Conservation (phyloP, 2,797 vertebrate species). For the Phataginus tetradactyla region DNA sequence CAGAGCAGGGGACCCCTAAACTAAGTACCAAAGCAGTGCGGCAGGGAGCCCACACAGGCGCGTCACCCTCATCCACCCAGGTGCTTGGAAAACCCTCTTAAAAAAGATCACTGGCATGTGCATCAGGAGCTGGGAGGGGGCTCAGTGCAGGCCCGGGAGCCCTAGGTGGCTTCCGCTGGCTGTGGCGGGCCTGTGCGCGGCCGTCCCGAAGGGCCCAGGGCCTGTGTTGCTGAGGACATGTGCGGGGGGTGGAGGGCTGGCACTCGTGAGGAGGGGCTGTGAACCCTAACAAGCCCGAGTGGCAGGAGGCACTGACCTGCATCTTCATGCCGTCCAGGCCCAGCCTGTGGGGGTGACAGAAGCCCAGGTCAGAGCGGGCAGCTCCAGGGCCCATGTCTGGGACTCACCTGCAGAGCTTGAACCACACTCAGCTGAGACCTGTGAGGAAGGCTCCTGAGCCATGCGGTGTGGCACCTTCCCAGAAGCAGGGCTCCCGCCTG, state of each 20-base stretch:
- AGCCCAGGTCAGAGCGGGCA: neutral
- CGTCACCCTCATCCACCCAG: fast-evolving
- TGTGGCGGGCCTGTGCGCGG: neutral
- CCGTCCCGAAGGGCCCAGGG: neutral
- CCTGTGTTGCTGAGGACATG: neutral
- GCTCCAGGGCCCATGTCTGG: neutral
- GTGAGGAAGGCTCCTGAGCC: too few relatives aligned
- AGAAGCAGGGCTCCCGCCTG: neutral
- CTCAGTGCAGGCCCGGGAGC: too few relatives aligned
- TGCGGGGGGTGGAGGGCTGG: neutral
- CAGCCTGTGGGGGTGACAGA: conserved; percentile 88
- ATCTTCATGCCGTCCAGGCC: conserved; percentile 98
- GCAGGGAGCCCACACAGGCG: neutral
- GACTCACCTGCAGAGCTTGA: too few relatives aligned
- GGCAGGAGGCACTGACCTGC: conserved; percentile 89
- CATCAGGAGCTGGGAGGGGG: too few relatives aligned
- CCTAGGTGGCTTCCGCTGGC: too few relatives aligned
- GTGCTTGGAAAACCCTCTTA: neutral
- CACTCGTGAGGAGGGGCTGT: neutral
- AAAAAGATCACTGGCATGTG: too few relatives aligned
- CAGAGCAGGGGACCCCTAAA: too few relatives aligned
- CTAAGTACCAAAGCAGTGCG: too few relatives aligned
- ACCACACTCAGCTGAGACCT: too few relatives aligned
- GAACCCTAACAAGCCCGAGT: neutral
- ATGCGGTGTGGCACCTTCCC: too few relatives aligned